phyloP scores from a whole-genome alignment of 2,797 vertebrate genomes.

The Tenualosa thibaudeaui region DNA sequence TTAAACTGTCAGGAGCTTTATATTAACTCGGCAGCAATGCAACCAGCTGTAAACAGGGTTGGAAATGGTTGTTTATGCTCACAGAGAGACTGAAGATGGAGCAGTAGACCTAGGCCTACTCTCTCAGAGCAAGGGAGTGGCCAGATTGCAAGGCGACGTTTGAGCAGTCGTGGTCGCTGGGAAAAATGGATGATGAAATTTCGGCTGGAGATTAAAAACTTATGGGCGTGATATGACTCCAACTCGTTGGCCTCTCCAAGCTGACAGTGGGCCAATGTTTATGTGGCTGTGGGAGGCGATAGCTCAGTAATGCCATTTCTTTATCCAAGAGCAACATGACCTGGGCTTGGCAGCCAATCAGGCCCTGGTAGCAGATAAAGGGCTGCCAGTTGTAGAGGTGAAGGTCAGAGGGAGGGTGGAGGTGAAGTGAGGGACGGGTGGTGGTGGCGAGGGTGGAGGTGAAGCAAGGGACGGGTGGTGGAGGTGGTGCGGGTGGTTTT shows the following conservation, averaged over 20 bases:
- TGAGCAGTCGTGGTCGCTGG: background rate
- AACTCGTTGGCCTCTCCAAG: background rate
- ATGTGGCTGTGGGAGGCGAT: background rate
- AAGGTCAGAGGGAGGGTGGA: background rate
- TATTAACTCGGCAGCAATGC: background rate
- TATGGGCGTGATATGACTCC: background rate
- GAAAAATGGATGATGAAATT: background rate
- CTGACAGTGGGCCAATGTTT: background rate
- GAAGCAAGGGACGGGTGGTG: background rate
- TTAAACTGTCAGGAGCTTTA: constrained; percentile 4
- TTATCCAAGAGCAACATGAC: constrained; percentile 13
- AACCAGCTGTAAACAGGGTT: background rate
- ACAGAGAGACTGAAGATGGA: background rate
- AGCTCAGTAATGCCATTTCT: background rate
- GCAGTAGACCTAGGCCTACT: background rate
- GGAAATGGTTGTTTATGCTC: background rate
- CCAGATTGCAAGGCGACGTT: background rate
- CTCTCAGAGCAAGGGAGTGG: background rate
- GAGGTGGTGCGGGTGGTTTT: background rate
- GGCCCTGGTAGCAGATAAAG: background rate
- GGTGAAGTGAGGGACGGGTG: background rate
- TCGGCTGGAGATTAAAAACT: background rate
- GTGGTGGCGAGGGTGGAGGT: background rate
- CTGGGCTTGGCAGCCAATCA: background rate
- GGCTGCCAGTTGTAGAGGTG: background rate